Conservation (phyloP, 1,140 invertebrate species). For the Conus ventricosus region DNA sequence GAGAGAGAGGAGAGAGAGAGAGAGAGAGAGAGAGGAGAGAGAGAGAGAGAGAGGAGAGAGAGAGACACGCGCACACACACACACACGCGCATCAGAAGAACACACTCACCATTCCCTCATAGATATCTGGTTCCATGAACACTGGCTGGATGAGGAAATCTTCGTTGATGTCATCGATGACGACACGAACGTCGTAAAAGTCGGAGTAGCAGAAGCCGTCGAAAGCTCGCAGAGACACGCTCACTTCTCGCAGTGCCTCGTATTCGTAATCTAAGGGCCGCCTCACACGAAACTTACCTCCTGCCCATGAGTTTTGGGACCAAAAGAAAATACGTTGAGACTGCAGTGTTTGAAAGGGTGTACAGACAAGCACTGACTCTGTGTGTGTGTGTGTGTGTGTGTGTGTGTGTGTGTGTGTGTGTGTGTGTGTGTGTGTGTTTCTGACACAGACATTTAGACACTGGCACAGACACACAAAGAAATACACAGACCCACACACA, state of each 20-base stretch:
- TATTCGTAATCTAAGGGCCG: slow-evolving; percentile 2
- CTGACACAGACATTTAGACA: too few species aligned
- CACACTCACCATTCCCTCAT: not conserved
- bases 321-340: not conserved
- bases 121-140: not conserved
- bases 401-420: too few species aligned
- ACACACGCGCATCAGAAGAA: not conserved
- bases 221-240: not conserved
- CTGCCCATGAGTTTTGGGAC: not conserved
- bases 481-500: too few species aligned
- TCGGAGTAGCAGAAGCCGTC: slow-evolving; percentile 22
- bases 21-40: too few species aligned
- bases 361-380: too few species aligned
- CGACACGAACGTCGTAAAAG: not conserved
- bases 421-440: too few species aligned
- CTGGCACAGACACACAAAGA: too few species aligned
- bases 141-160: not conserved
- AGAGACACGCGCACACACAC: not conserved
- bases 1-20: too few species aligned
- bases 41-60: too few species aligned
- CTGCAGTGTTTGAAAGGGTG: too few species aligned
- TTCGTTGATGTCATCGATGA: slow-evolving; percentile 6
- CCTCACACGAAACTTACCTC: not conserved
- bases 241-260: not conserved
- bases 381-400: too few species aligned